Evolutionary conservation across 2,888 invertebrate species (phyloP).

Genomic region (Lepidocyrtoides sp.): DNA sequence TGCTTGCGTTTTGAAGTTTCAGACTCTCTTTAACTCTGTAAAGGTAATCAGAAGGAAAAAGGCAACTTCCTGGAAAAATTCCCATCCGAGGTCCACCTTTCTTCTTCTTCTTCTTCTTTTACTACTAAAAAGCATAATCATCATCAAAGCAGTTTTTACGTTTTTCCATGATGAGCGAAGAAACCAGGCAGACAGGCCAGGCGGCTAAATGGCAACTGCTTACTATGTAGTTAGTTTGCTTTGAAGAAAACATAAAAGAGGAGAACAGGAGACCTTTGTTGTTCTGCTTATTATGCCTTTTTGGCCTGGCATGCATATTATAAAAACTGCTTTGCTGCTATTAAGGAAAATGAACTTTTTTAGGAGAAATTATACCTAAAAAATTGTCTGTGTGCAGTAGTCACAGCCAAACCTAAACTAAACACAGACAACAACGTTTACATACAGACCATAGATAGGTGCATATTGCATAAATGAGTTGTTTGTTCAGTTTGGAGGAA

Average conservation of each 20-base stretch:
- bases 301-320: constrained; percentile 4
- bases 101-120: not conserved
- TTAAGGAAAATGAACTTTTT: constrained; percentile 48
- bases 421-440: too few relatives aligned
- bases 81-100: constrained; percentile 12
- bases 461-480: not conserved
- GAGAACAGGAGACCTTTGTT: not conserved
- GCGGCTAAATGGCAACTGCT: not conserved
- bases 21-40: not conserved
- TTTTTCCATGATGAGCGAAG: not conserved
- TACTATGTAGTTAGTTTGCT: not conserved
- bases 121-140: not conserved
- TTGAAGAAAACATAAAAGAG: constrained; percentile 19
- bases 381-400: not conserved
- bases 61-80: not conserved
- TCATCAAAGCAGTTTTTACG: not conserved
- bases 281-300: not conserved
- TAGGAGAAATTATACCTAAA: not conserved
- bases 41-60: not conserved
- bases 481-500: not conserved
- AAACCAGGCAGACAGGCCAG: not conserved
- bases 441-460: too few relatives aligned
- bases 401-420: too few relatives aligned
- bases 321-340: constrained; percentile 18
- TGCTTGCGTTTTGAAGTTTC: too few relatives aligned